Percentiles rank a stretch among this genome's conserved stretches.
Evolutionary conservation across 2,113 vertebrate species (phyloP).

Genomic region (Sylvicapra grimmia): DNA sequence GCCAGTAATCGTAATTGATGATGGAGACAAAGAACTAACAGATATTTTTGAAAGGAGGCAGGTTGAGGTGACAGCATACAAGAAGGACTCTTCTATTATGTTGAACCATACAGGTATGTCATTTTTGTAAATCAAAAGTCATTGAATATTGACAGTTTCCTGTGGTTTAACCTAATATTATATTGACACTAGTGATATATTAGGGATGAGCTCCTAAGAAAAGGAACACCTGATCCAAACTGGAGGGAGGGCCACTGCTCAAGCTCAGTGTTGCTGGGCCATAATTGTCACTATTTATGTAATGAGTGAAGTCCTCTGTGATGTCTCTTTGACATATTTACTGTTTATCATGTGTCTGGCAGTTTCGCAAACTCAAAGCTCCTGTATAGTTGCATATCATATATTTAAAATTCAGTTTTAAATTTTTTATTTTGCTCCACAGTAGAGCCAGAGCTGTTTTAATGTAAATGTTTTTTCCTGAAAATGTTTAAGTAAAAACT

Average conservation of each 20-base stretch:
- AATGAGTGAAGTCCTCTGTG: background rate
- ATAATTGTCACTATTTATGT: background rate
- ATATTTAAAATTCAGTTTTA: background rate
- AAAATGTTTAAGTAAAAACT: background rate
- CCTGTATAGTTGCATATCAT: background rate
- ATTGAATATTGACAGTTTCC: background rate
- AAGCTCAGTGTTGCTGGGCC: background rate
- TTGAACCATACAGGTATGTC: background rate
- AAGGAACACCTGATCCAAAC: background rate
- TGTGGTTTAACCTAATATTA: background rate
- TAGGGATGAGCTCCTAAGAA: background rate
- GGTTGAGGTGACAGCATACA: background rate
- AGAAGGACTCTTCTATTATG: background rate
- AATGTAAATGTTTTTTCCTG: background rate
- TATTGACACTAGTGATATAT: background rate
- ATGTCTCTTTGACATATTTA: background rate
- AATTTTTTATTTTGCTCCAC: background rate
- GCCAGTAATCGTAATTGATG: background rate
- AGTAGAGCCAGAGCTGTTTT: background rate
- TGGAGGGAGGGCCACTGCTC: background rate
- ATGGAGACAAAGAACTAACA: background rate
- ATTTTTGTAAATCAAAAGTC: background rate
- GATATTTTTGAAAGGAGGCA: background rate
- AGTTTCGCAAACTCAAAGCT: background rate
- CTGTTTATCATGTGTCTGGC: background rate